phyloP scores from a whole-genome alignment of 2,888 invertebrate genomes.

The Fragum sueziense region DNA sequence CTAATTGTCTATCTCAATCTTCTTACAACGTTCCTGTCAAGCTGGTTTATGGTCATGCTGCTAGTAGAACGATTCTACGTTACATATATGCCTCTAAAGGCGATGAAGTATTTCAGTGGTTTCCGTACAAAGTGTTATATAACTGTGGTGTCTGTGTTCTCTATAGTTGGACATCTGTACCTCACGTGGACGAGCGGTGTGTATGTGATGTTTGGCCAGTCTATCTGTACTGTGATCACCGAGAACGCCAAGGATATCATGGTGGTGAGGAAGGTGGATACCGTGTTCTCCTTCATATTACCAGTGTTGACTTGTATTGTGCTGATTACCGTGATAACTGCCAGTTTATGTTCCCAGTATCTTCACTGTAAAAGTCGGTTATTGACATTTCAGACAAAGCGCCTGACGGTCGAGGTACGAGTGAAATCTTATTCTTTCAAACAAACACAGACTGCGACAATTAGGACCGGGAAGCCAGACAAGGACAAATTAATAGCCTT shows the following conservation, averaged over 20 bases:
- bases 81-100: slow-evolving; percentile 40
- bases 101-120: slow-evolving; percentile 50
- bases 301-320: slow-evolving; percentile 55
- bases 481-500: slow-evolving; percentile 15
- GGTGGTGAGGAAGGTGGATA: slow-evolving; percentile 69
- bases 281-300: slow-evolving; percentile 65
- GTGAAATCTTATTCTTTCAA: slow-evolving; percentile 30
- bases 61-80: slow-evolving; percentile 53
- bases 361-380: slow-evolving; percentile 41
- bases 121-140: slow-evolving; percentile 64
- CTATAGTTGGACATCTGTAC: slow-evolving; percentile 64
- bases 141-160: slow-evolving; percentile 56
- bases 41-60: slow-evolving; percentile 62
- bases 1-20: slow-evolving; percentile 62
- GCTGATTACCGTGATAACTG: slow-evolving; percentile 21
- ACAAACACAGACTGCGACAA: not conserved
- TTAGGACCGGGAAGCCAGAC: not conserved
- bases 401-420: slow-evolving; percentile 48
- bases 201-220: slow-evolving; percentile 16
- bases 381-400: slow-evolving; percentile 29
- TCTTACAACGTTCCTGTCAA: slow-evolving; percentile 61
- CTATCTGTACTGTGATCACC: slow-evolving; percentile 65
- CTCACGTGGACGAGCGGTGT: slow-evolving; percentile 67
- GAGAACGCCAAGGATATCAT: slow-evolving; percentile 67
- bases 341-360: slow-evolving; percentile 34